phyloP scores from a whole-genome alignment of 64 coral and sea anemone genomes.

The Dendronephthya gigantea region DNA sequence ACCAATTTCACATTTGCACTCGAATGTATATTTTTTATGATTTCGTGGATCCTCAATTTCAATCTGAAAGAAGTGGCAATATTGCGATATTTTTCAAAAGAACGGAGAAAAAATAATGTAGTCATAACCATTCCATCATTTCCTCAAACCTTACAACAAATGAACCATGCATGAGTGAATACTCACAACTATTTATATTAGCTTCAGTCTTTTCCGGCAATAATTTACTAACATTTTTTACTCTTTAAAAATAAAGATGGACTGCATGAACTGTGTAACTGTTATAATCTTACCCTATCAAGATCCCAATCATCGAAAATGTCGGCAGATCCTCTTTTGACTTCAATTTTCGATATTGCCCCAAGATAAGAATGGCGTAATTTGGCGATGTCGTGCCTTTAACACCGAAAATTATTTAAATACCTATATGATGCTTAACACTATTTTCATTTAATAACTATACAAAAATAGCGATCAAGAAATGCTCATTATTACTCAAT shows the following conservation, averaged over 20 bases:
- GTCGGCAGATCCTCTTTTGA: conserved; percentile 7
- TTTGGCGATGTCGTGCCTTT: background rate
- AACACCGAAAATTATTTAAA: background rate
- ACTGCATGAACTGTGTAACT: too few species aligned
- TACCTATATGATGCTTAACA: background rate
- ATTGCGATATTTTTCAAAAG: background rate
- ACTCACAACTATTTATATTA: too few species aligned
- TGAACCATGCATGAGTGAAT: too few species aligned
- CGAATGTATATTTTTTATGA: background rate
- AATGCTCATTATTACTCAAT: too few species aligned
- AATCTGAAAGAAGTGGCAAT: background rate
- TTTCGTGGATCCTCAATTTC: background rate
- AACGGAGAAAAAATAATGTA: background rate
- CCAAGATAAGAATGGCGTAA: conserved; percentile 4
- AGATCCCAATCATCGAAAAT: conserved; percentile 14
- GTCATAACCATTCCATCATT: background rate
- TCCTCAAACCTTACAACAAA: background rate
- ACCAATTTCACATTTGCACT: background rate
- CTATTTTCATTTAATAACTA: too few species aligned
- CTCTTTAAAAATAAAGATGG: too few species aligned
- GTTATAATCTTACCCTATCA: conserved; percentile 21
- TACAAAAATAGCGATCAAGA: too few species aligned
- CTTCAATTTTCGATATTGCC: background rate
- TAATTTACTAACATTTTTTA: too few species aligned
- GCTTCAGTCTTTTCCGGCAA: too few species aligned